These are phyloP conservation scores for Ptychoptera contaminata DNA, from an alignment of 2,888 invertebrate genomes.

Conservation along the genomic window DNA sequence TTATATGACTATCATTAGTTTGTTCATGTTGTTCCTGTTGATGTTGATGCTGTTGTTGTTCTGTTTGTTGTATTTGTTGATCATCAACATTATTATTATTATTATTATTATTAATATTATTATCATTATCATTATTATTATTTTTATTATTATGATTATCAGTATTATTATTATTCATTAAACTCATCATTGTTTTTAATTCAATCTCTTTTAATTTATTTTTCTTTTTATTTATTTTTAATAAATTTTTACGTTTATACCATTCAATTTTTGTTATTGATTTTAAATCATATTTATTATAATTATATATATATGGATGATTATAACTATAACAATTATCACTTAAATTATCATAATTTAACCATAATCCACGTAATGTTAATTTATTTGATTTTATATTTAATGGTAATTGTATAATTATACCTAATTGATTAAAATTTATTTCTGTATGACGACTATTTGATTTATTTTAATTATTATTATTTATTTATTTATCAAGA, in stretches of 20 bases:
- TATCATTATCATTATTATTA: no score
- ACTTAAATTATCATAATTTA: constrained; percentile 38
- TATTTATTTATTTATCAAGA: not conserved
- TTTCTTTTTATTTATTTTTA: constrained; percentile 13
- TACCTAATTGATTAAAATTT: constrained; percentile 29
- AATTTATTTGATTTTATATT: constrained; percentile 28
- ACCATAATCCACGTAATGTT: constrained; percentile 34
- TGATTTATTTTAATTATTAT: no score
- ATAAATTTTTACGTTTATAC: constrained; percentile 29
- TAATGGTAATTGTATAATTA: constrained; percentile 31
- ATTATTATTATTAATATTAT: no score
- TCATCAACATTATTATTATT: no score
- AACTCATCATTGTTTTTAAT: no score
- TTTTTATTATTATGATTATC: no score
- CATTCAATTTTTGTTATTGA: constrained; percentile 26
- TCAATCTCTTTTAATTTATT: not conserved
- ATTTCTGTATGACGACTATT: constrained; percentile 32
- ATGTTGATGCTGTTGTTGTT: no score
- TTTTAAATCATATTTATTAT: constrained; percentile 6
- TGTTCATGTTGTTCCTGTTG: not conserved
- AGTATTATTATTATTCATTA: no score
- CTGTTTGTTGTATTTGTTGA: no score
- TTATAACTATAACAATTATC: constrained; percentile 29
- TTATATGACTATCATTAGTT: constrained; percentile 5
- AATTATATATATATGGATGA: constrained; percentile 13